Percentiles rank a stretch among this genome's conserved stretches.
These are phyloP conservation scores for Denticeps clupeoides DNA, from an alignment of 2,797 vertebrate genomes.

Conservation along the genomic window DNA sequence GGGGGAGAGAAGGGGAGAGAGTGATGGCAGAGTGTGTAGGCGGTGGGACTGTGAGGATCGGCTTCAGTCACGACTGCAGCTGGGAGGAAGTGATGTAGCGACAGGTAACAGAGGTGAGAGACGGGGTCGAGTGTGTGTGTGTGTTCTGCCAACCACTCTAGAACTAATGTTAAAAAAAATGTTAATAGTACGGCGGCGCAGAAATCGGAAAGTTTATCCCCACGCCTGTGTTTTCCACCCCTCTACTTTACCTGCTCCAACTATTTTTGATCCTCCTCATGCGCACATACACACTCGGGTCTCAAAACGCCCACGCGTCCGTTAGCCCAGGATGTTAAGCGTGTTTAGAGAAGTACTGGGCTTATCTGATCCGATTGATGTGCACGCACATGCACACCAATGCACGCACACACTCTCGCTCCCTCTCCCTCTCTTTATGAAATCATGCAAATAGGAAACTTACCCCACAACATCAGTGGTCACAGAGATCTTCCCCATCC, in stretches of 20 bases:
- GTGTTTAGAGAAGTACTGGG: too few relatives aligned
- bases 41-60: constrained; percentile 27
- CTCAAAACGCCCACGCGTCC: too few relatives aligned
- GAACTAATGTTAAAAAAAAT: constrained; percentile 7
- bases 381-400: constrained; percentile 19
- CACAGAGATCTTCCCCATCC: constrained; percentile 24
- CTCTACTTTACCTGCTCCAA: too few relatives aligned
- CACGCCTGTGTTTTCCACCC: too few relatives aligned
- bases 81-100: constrained; percentile 20
- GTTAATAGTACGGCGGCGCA: background rate
- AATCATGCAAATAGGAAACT: constrained; percentile 40
- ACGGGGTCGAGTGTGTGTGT: background rate
- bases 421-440: constrained; percentile 14
- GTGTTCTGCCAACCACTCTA: too few relatives aligned
- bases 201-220: too few relatives aligned
- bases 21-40: constrained; percentile 23
- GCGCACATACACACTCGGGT: background rate
- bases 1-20: constrained; percentile 7
- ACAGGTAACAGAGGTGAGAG: constrained; percentile 23
- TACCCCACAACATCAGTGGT: constrained; percentile 27
- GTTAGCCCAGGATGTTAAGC: too few relatives aligned
- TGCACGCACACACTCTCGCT: constrained; percentile 5
- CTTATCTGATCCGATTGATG: constrained; percentile 12
- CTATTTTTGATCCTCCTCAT: too few relatives aligned
- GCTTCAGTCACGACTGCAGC: constrained; percentile 37